Evolutionary conservation across 2,113 vertebrate genomes (phyloP).

Genomic region (Galeopterus variegatus): DNA sequence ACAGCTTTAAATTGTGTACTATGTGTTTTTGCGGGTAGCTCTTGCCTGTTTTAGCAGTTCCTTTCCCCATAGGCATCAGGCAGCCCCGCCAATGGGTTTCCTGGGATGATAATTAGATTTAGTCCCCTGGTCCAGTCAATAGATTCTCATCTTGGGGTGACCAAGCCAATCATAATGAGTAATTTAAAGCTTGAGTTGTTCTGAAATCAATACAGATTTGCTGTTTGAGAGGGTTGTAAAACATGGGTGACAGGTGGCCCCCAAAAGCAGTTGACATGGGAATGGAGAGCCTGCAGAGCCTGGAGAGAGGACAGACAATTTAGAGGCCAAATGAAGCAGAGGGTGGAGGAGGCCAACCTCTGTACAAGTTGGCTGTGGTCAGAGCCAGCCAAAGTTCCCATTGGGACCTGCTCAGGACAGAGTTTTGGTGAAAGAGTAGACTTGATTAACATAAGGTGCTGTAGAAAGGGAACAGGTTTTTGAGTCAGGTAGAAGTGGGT

Average conservation of each 20-base stretch:
- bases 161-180: slow-evolving; percentile 85
- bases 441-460: background rate
- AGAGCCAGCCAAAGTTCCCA: background rate
- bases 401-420: accelerated
- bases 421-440: background rate
- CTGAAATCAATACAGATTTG: slow-evolving; percentile 90
- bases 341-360: background rate
- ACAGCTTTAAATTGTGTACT: background rate
- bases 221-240: slow-evolving; percentile 86
- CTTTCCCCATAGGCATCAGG: background rate
- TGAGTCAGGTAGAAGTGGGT: background rate
- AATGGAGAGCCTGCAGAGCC: slow-evolving; percentile 39
- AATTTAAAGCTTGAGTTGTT: slow-evolving; percentile 88
- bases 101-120: slow-evolving; percentile 78
- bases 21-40: background rate
- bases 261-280: slow-evolving; percentile 46
- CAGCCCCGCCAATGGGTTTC: slow-evolving; percentile 50
- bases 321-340: background rate
- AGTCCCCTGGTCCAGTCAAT: slow-evolving; percentile 83
- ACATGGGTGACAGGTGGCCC: slow-evolving; percentile 75
- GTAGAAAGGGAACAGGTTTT: background rate
- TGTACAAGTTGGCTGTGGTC: background rate
- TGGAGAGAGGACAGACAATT: slow-evolving; percentile 41
- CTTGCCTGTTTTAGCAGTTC: slow-evolving; percentile 31
- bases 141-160: slow-evolving; percentile 83